A percentile compares a stretch with the other conserved stretches of the same genome.
Conservation (phyloP, 2,888 invertebrate species). For the Acleris cristana region DNA sequence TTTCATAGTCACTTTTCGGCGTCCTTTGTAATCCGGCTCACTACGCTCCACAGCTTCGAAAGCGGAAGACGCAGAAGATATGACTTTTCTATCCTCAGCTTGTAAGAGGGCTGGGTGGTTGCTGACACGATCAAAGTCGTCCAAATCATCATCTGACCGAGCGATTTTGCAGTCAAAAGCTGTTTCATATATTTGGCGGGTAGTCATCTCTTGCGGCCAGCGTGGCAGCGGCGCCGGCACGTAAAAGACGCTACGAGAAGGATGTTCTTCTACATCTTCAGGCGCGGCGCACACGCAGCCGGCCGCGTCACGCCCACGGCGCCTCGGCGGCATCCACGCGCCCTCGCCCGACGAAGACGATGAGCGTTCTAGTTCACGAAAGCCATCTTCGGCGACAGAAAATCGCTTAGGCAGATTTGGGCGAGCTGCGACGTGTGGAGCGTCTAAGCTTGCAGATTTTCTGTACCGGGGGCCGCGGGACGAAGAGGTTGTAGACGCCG, state of each 20-base stretch:
- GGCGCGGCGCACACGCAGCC: slow-evolving; percentile 89
- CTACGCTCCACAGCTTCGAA: slow-evolving; percentile 78
- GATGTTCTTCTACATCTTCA: slow-evolving; percentile 87
- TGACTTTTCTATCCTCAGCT: slow-evolving; percentile 75
- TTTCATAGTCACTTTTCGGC: slow-evolving; percentile 83
- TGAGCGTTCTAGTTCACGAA: slow-evolving; percentile 81
- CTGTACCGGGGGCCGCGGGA: slow-evolving; percentile 85
- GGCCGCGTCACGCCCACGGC: slow-evolving; percentile 86
- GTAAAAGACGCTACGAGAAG: slow-evolving; percentile 87
- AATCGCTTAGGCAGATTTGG: slow-evolving; percentile 86
- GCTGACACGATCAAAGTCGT: slow-evolving; percentile 91
- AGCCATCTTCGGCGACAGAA: slow-evolving; percentile 88
- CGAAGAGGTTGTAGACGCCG: slow-evolving; percentile 71
- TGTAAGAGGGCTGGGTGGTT: slow-evolving; percentile 90
- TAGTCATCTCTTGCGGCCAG: slow-evolving; percentile 85
- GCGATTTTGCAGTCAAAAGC: slow-evolving; percentile 95
- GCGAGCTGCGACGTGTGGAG: slow-evolving; percentile 86
- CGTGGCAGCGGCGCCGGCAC: slow-evolving; percentile 87
- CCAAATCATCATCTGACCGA: slow-evolving; percentile 91
- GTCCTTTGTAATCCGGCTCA: slow-evolving; percentile 81
- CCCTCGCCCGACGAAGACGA: slow-evolving; percentile 83
- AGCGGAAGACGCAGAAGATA: slow-evolving; percentile 79
- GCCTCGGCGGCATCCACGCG: slow-evolving; percentile 89
- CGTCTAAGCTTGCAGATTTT: slow-evolving; percentile 89
- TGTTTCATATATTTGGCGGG: slow-evolving; percentile 93